These are phyloP conservation scores for Selene dorsalis DNA, from an alignment of 2,797 vertebrate species.

Conservation along the genomic window DNA sequence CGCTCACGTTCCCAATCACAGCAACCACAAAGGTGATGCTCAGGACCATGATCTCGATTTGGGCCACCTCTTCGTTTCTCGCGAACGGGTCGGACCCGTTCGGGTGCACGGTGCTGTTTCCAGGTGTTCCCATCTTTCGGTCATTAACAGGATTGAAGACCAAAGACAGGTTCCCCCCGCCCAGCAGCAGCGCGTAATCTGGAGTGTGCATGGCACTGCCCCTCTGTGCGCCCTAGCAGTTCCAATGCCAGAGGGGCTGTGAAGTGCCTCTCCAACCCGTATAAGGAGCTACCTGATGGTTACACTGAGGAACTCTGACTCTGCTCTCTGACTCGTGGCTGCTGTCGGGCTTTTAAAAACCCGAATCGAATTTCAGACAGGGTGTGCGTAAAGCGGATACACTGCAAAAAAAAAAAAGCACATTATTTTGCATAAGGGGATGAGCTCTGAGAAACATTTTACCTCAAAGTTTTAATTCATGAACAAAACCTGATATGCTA, in stretches of 20 bases:
- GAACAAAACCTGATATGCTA: neutral
- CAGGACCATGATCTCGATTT: conserved; percentile 93
- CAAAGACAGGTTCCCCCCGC: conserved; percentile 59
- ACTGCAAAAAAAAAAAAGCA: conserved; percentile 55
- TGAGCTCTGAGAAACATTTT: neutral
- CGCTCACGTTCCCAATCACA: conserved; percentile 91
- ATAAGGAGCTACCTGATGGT: conserved; percentile 61
- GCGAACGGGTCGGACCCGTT: conserved; percentile 81
- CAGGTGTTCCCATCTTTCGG: conserved; percentile 58
- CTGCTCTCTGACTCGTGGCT: conserved; percentile 45
- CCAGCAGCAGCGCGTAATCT: conserved; percentile 59
- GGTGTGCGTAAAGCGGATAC: conserved; percentile 57
- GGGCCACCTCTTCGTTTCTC: conserved; percentile 92
- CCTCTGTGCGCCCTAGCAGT: conserved; percentile 62
- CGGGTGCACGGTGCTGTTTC: conserved; percentile 51
- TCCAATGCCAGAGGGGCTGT: conserved; percentile 56
- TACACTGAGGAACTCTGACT: conserved; percentile 1
- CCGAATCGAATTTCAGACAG: conserved; percentile 68
- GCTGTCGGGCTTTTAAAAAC: conserved; percentile 70
- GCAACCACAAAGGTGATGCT: conserved; percentile 93
- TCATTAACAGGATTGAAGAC: conserved; percentile 29
- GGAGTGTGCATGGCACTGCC: conserved; percentile 76
- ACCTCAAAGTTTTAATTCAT: neutral
- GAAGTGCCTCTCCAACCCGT: conserved; percentile 51
- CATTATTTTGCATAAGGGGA: neutral